These are phyloP conservation scores for Knipowitschia caucasica DNA, from an alignment of 2,797 vertebrate genomes.

Conservation along the genomic window DNA sequence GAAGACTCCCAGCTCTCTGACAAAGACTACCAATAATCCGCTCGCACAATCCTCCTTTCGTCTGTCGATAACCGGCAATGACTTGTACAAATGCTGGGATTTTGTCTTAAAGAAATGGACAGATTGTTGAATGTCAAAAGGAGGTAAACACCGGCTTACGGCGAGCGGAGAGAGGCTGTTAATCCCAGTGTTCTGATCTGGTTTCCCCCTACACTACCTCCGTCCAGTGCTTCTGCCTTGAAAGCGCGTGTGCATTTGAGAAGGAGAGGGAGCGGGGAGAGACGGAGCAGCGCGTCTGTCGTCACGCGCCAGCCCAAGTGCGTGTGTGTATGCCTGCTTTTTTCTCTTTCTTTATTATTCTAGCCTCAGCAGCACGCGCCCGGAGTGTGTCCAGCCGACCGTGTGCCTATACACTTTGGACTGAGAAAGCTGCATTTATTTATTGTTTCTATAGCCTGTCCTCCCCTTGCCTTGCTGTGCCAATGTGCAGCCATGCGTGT, in stretches of 20 bases:
- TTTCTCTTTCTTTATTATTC: too few species aligned
- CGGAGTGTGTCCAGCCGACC: slow-evolving; percentile 30
- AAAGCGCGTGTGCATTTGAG: slow-evolving; percentile 45
- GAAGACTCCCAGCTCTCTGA: slow-evolving; percentile 40
- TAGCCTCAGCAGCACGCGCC: slow-evolving; percentile 61
- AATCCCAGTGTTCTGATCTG: slow-evolving; percentile 64
- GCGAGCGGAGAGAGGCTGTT: slow-evolving; percentile 53
- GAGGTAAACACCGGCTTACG: slow-evolving; percentile 64
- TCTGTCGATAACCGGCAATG: slow-evolving; percentile 51
- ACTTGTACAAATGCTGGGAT: slow-evolving; percentile 51
- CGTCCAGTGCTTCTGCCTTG: slow-evolving; percentile 34
- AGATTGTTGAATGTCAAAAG: slow-evolving; percentile 51
- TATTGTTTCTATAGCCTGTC: slow-evolving; percentile 38
- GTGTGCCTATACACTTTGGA: slow-evolving; percentile 43
- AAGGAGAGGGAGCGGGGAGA: slow-evolving; percentile 21
- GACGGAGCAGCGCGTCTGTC: slow-evolving; percentile 54
- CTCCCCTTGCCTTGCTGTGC: slow-evolving; percentile 38
- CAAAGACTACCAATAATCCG: too few species aligned
- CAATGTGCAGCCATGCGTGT: slow-evolving; percentile 64
- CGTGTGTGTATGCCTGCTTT: slow-evolving; percentile 65
- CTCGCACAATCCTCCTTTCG: slow-evolving; percentile 43
- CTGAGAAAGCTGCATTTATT: slow-evolving; percentile 17
- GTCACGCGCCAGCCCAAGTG: slow-evolving; percentile 59
- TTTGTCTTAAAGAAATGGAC: slow-evolving; percentile 35
- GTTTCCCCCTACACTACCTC: slow-evolving; percentile 37